phyloP scores from a whole-genome alignment of 1,140 invertebrate genomes.

The Diplogasteroides magnus region DNA sequence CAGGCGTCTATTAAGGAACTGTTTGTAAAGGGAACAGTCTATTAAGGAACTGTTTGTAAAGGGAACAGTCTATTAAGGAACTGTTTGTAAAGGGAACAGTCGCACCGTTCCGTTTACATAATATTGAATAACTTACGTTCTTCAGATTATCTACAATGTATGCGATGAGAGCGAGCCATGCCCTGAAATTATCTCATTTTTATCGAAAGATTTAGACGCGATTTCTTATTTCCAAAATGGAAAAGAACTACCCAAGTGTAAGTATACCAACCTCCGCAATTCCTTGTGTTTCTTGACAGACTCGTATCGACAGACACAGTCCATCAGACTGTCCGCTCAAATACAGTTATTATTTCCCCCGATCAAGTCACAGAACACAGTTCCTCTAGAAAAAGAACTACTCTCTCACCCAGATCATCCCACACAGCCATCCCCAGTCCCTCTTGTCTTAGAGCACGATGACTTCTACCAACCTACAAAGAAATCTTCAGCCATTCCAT shows the following conservation, averaged over 20 bases:
- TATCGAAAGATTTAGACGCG: constrained; percentile 28
- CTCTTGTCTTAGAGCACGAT: constrained; percentile 34
- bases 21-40: no score
- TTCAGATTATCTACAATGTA: constrained; percentile 46
- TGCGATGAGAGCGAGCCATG: constrained; percentile 43
- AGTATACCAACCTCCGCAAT: no score
- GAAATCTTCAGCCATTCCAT: no score
- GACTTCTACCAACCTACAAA: constrained; percentile 22
- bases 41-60: neutral
- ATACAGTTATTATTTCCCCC: neutral
- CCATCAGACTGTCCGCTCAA: constrained; percentile 7
- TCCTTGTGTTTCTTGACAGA: neutral
- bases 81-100: neutral
- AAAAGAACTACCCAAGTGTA: neutral
- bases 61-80: neutral
- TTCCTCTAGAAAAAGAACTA: neutral
- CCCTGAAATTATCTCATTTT: constrained; percentile 39
- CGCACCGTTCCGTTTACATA: neutral
- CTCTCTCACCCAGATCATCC: constrained; percentile 40
- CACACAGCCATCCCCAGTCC: constrained; percentile 34
- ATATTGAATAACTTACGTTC: constrained; percentile 17
- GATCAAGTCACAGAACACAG: neutral
- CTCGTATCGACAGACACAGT: constrained; percentile 4
- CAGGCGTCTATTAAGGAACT: no score
- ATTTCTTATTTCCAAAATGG: no score